Conservation (phyloP, 2,888 invertebrate genomes). For the Lycocerus yunnanus region DNA sequence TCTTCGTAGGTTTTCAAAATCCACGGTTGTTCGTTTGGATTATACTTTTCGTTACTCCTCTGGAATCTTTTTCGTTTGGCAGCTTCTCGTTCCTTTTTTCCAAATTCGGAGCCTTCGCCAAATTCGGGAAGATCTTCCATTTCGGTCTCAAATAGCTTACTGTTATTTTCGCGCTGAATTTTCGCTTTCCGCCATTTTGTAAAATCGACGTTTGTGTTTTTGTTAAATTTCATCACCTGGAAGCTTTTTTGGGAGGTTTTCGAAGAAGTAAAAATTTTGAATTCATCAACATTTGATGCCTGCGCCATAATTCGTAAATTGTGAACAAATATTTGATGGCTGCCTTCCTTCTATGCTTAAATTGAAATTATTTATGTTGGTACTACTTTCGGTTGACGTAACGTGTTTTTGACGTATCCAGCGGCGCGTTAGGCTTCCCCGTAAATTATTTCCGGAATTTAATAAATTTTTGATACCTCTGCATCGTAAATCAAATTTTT, state of each 20-base stretch:
- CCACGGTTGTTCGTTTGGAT: not conserved
- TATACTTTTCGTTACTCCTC: not conserved
- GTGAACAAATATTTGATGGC: too few species aligned
- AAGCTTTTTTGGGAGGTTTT: not conserved
- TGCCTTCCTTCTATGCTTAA: too few species aligned
- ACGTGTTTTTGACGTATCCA: not conserved
- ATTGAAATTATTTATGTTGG: too few species aligned
- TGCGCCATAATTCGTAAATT: too few species aligned
- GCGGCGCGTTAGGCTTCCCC: not conserved
- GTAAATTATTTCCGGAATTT: not conserved
- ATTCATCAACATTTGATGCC: not conserved
- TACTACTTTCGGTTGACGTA: not conserved
- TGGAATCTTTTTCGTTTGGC: not conserved
- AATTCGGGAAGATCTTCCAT: not conserved
- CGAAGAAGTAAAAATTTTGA: not conserved
- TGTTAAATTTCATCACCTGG: not conserved
- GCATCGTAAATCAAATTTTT: not conserved
- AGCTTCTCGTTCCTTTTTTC: not conserved
- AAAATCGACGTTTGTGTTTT: not conserved
- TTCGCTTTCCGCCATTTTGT: not conserved
- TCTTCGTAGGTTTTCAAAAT: not conserved
- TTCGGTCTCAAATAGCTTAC: not conserved
- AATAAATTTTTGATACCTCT: not conserved
- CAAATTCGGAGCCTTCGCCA: not conserved
- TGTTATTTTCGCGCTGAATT: not conserved